Conservation (phyloP, 2,113 vertebrate species). For the Plectropomus leopardus region DNA sequence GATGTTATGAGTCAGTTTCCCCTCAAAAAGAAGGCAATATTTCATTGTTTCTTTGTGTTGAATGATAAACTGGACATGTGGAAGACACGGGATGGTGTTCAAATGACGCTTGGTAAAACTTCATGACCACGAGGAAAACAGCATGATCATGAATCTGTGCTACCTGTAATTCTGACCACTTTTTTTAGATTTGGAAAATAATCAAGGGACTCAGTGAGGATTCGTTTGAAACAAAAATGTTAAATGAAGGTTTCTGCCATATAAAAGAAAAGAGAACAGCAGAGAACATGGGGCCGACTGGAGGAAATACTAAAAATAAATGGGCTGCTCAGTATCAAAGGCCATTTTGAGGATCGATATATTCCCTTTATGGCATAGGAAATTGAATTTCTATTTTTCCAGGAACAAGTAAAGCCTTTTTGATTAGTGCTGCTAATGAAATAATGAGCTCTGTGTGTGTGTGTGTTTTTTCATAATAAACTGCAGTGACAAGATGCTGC, state of each 20-base stretch:
- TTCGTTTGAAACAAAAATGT: background rate
- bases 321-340: constrained; percentile 10
- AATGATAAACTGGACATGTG: constrained; percentile 43
- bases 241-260: constrained; percentile 24
- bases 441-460: constrained; percentile 37
- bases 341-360: constrained; percentile 41
- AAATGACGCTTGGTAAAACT: constrained; percentile 3
- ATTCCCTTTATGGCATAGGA: constrained; percentile 25
- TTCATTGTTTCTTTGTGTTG: constrained; percentile 41
- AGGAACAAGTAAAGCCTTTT: constrained; percentile 33
- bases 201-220: constrained; percentile 9
- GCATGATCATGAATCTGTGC: constrained; percentile 34
- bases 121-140: constrained; percentile 35
- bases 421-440: constrained; percentile 44
- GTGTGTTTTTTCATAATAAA: constrained; percentile 35
- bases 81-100: constrained; percentile 35
- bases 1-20: constrained; percentile 56
- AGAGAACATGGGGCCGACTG: background rate
- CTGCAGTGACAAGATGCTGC: constrained; percentile 50
- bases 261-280: background rate
- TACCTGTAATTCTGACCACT: background rate
- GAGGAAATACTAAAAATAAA: background rate
- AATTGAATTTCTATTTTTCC: constrained; percentile 47
- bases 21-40: constrained; percentile 47
- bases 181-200: background rate